Conservation (phyloP, 2,113 vertebrate genomes). For the Mormoops blainvillei region DNA sequence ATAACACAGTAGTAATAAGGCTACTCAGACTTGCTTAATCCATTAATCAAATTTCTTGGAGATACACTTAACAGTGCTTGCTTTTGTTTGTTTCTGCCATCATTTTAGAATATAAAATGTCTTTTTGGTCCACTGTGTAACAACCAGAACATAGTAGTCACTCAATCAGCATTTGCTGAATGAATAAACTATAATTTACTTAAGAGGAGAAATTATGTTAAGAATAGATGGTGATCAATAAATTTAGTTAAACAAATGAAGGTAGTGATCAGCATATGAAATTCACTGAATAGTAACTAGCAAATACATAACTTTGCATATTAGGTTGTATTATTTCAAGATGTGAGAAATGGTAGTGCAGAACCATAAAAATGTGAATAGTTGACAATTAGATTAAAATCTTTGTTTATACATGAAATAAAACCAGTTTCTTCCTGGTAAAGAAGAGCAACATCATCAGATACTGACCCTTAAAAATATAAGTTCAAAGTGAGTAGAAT, state of each 20-base stretch:
- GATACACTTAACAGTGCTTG: not conserved
- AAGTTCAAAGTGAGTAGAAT: not conserved
- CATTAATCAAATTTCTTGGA: not conserved
- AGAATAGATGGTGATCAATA: not conserved
- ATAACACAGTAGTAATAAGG: not conserved
- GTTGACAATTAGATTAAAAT: not conserved
- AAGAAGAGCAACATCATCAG: not conserved
- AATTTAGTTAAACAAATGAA: not conserved
- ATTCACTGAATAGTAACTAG: too few relatives aligned
- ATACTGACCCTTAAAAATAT: not conserved
- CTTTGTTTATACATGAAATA: not conserved
- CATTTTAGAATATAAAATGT: not conserved
- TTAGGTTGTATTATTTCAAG: not conserved
- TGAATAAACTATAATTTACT: not conserved
- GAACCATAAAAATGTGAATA: not conserved
- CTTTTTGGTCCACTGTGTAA: not conserved
- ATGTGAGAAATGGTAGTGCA: not conserved
- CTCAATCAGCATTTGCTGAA: not conserved
- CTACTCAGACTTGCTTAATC: not conserved
- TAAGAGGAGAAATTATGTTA: not conserved
- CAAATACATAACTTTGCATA: not conserved
- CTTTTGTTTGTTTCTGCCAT: not conserved
- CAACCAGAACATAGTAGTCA: not conserved
- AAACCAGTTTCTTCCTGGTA: not conserved
- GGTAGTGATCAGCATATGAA: too few relatives aligned